These are phyloP conservation scores for Blastobasis lacticolella DNA, from an alignment of 2,888 invertebrate species.

Conservation along the genomic window DNA sequence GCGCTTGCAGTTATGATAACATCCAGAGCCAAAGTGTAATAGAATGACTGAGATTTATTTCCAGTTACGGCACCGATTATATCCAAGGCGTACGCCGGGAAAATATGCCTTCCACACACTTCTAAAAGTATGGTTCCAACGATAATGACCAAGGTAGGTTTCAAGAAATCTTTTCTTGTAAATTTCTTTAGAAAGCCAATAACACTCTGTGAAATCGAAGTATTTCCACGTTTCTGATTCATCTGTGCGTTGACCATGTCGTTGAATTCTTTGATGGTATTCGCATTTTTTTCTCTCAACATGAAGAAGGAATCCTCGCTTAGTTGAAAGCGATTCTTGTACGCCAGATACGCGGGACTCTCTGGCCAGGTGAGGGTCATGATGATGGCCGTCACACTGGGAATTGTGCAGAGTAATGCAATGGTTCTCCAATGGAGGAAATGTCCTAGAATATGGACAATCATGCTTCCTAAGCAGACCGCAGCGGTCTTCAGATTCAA, in stretches of 20 bases:
- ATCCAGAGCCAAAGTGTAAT: slow-evolving; percentile 28
- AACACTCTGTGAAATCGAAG: background rate
- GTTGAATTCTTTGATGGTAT: slow-evolving; percentile 23
- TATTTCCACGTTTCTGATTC: background rate
- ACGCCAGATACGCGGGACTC: slow-evolving; percentile 75
- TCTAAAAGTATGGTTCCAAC: slow-evolving; percentile 24
- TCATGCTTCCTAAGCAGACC: slow-evolving; percentile 25
- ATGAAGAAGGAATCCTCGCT: slow-evolving; percentile 64
- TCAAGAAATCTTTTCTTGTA: slow-evolving; percentile 18
- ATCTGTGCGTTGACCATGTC: slow-evolving; percentile 26
- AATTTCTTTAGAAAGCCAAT: slow-evolving; percentile 14
- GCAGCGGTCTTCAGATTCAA: slow-evolving; percentile 32
- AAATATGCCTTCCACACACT: slow-evolving; percentile 25
- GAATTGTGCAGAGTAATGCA: slow-evolving; percentile 23
- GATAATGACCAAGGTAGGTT: slow-evolving; percentile 21
- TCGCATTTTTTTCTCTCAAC: slow-evolving; percentile 53
- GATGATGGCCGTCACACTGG: slow-evolving; percentile 19
- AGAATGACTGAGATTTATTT: slow-evolving; percentile 16
- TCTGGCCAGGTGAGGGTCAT: slow-evolving; percentile 68
- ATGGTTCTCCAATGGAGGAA: slow-evolving; percentile 30
- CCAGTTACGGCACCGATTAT: slow-evolving; percentile 25
- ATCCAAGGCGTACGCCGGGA: slow-evolving; percentile 30
- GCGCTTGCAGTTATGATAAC: slow-evolving; percentile 20
- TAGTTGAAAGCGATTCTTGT: slow-evolving; percentile 41
- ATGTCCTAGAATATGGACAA: slow-evolving; percentile 27